Base-by-base conservation (phyloP, 2,113 vertebrate genomes). In the Lophura nycthemera region DNA sequence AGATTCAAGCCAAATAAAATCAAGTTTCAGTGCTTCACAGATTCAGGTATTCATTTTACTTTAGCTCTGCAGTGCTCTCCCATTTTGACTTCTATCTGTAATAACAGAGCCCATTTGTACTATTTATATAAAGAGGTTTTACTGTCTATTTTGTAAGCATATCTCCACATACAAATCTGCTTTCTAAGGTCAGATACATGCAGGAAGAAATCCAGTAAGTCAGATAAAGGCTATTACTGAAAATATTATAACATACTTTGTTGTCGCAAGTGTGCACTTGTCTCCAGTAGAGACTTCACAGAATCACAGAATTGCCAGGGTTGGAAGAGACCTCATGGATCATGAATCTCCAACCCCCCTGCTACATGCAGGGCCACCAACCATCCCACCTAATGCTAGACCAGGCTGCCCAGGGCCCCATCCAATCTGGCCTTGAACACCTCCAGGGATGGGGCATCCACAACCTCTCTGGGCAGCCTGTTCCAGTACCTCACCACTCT, bases 61-160 rank as follows among this genome's bases (percentile, higher is more conserved):
- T 81, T 21, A 81, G 54, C 10, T 59, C 43, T 45, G 65, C 2
- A 38, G 24, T 7, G 5, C 24, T 77, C 42, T 50, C 24, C 19
- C 70, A 3, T 36, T 93, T 42, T 73, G 79, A 83, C 40, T 38
- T 89, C 66, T 14, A 11, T 12, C 30, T 66, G 15, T 66, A 83
- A 48, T 11, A 59, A 2, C 2, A 67, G 47, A 83, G 32, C 10
- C 78, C 57, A 64, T 48, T 59, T 21, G 40, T 79, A 82, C 34
- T 83, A 27, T 19, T 85, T 61, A 69, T 18, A 32, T 40, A 84
- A 89, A 87, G 81, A 82, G 34, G 43, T 71, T 91, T 95, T 86
- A 84, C 73, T 84, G 47, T 27, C 21, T 63, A 19, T 60, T 83
- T 61, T 1, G 0, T 81, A 83, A 81, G 70, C 32, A 78, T 29